Conservation (phyloP, 2,113 vertebrate species). For the Delphinapterus leucas region DNA sequence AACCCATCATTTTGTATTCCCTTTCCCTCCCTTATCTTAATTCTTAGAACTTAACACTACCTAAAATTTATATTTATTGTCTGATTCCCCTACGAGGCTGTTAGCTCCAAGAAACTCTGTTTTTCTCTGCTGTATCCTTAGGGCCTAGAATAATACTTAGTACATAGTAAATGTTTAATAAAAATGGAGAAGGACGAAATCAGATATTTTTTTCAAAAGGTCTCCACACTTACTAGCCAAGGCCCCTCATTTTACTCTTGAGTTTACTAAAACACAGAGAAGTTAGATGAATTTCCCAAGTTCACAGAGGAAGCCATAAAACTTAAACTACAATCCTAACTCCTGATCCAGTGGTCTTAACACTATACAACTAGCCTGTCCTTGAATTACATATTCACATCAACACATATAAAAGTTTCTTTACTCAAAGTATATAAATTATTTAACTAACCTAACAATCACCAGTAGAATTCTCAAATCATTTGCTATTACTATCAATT, state of each 20-base stretch:
- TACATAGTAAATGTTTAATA: not conserved
- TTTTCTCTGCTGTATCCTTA: not conserved
- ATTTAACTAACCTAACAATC: conserved; percentile 38
- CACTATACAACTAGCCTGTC: not conserved
- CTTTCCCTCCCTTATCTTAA: not conserved
- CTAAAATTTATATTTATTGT: not conserved
- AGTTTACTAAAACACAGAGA: not conserved
- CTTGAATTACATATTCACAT: not conserved
- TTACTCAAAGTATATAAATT: conserved; percentile 5
- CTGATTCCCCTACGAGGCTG: not conserved
- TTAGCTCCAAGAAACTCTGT: not conserved
- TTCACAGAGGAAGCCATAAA: not conserved
- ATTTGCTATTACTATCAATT: not conserved
- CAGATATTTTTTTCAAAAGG: not conserved
- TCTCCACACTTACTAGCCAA: not conserved
- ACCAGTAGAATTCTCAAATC: conserved; percentile 26
- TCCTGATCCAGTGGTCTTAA: conserved; percentile 21
- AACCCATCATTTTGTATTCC: not conserved
- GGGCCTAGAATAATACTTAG: not conserved
- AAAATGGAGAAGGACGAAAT: not conserved
- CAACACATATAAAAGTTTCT: conserved; percentile 5
- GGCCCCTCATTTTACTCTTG: not conserved
- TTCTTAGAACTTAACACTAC: not conserved
- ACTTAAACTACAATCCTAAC: not conserved
- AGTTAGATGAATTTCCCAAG: conserved; percentile 29